phyloP scores from a whole-genome alignment of 2,797 vertebrate genomes.

The Galago senegalensis region DNA sequence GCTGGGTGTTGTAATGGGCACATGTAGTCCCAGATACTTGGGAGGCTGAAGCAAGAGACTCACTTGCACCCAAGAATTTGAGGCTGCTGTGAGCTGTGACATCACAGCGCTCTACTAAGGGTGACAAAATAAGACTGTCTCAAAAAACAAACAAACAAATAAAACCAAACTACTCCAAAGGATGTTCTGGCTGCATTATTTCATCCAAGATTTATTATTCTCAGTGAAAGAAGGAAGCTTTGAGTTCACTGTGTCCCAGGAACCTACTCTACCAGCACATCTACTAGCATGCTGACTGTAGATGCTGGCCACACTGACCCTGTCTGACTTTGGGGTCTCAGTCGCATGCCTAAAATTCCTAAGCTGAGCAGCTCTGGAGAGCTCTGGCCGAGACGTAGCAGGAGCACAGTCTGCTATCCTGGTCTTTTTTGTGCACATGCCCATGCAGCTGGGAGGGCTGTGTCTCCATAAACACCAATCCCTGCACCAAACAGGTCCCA shows the following conservation, averaged over 20 bases:
- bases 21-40: no score
- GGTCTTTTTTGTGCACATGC: neutral
- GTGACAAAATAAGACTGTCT: no score
- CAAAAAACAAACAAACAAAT: no score
- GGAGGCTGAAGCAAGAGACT: no score
- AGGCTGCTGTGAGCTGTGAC: no score
- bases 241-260: fast-evolving
- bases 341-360: neutral
- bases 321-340: neutral
- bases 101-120: no score
- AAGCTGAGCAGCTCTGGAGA: neutral
- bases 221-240: neutral
- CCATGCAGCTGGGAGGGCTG: neutral
- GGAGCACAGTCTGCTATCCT: neutral
- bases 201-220: neutral
- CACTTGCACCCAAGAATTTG: no score
- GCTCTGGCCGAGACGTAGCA: neutral
- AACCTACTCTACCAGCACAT: fast-evolving
- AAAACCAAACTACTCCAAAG: neutral
- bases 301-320: fast-evolving
- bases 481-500: neutral
- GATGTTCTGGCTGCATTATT: fast-evolving
- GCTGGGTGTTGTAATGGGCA: no score
- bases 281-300: fast-evolving
- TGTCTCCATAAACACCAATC: neutral